Evolutionary conservation across 2,888 invertebrate genomes (phyloP).

Genomic region (Macaria liturata): DNA sequence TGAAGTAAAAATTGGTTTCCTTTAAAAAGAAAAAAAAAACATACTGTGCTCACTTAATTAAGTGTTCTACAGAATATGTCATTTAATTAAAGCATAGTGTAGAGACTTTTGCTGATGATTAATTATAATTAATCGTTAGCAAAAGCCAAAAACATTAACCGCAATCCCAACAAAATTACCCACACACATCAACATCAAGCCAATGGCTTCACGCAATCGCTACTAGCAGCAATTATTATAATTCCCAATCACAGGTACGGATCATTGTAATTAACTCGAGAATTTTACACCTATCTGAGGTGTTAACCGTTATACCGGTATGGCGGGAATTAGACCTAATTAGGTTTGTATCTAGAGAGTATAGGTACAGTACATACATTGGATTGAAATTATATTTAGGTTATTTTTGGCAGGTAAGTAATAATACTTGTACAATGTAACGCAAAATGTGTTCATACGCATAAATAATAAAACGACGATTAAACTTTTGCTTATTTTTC

Average conservation of each 20-base stretch:
- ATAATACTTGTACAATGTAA: too few relatives aligned
- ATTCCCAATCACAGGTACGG: not conserved
- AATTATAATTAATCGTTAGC: too few relatives aligned
- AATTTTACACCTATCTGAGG: conserved; percentile 6
- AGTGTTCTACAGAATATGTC: not conserved
- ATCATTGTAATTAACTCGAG: conserved; percentile 5
- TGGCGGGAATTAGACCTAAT: not conserved
- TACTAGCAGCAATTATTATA: not conserved
- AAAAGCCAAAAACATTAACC: too few relatives aligned
- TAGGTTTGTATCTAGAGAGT: not conserved
- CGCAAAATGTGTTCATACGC: too few relatives aligned
- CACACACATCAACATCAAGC: too few relatives aligned
- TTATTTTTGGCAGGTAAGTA: too few relatives aligned
- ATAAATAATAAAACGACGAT: too few relatives aligned
- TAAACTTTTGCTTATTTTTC: too few relatives aligned
- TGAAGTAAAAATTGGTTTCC: conserved; percentile 47
- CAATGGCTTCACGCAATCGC: not conserved
- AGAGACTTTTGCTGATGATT: too few relatives aligned
- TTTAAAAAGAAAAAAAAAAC: conserved; percentile 32
- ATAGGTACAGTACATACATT: not conserved
- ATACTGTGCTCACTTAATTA: not conserved
- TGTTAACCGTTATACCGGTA: too few relatives aligned
- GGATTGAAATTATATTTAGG: not conserved
- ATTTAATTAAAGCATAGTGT: not conserved
- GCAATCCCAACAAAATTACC: too few relatives aligned